Evolutionary conservation across 2,113 vertebrate species (phyloP), one percentile per base, ranked within the genome.

Genomic region (Crypturellus undulatus): DNA sequence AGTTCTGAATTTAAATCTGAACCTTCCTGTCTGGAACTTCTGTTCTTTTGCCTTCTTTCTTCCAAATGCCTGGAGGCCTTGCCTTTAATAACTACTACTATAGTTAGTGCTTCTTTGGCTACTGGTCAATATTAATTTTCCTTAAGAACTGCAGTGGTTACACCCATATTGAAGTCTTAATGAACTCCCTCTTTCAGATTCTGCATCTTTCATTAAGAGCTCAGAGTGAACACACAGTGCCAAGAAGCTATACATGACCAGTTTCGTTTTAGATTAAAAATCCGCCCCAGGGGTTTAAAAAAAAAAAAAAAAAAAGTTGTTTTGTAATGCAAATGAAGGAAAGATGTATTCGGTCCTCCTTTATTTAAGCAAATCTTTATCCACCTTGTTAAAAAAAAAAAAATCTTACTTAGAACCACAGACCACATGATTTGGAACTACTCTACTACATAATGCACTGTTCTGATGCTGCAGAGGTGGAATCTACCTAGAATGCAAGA

Each of bases 1-100:
- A 49, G 19, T 42, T 89, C 52, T 30, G 6, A 91, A 91, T 85
- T 81, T 80, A 82, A 93, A 86, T 60, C n/a, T 62, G 72, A 87
- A 70, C 56, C 12, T 64, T 56, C 59, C 51, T 56, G 42, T 64
- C 49, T 34, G 28, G 2, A 81, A 24, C 16, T 25, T 64, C 12
- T 47, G 42, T 52, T 80, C 56, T 71, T 8, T 49, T 8, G 32
- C 8, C 2, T 83, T 69, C 26, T 30, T 84, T 69, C 69, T 77
- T 75, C 54, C 32, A 79, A 84, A 62, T 56, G 70, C 28, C 45
- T 43, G 10, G 54, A 84, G 28, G n/a, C 5, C 22, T 51, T 78
- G 49, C 42, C 38, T 91, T 83, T 52, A 73, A 32, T 30, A 84
- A 52, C 32, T 63, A 14, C 26, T 79, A 67, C 45, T 78, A 62